These are phyloP conservation scores for Plutella xylostella DNA, from an alignment of 2,888 invertebrate genomes.

Conservation along the genomic window DNA sequence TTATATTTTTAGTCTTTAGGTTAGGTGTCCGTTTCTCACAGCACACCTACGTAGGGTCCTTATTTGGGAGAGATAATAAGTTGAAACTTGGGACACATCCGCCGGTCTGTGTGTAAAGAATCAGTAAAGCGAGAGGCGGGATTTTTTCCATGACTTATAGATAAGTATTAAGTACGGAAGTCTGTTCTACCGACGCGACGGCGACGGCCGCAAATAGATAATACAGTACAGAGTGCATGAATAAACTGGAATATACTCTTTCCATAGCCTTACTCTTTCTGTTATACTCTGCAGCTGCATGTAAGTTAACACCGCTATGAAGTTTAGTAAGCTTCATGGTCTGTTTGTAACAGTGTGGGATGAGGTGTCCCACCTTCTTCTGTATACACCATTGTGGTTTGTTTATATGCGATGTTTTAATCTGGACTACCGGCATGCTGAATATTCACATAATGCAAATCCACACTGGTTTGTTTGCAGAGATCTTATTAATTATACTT, in stretches of 20 bases:
- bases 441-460: slow-evolving; percentile 52
- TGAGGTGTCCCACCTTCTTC: slow-evolving; percentile 44
- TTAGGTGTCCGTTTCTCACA: background rate
- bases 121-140: slow-evolving; percentile 13
- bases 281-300: no score
- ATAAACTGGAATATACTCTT: no score
- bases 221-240: no score
- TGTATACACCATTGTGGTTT: slow-evolving; percentile 27
- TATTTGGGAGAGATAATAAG: slow-evolving; percentile 49
- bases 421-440: slow-evolving; percentile 34
- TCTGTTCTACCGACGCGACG: no score
- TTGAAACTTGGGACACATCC: slow-evolving; percentile 37
- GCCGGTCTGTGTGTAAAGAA: slow-evolving; percentile 40
- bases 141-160: no score
- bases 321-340: no score
- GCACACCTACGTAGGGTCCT: slow-evolving; percentile 26
- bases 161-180: no score
- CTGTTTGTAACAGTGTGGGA: slow-evolving; percentile 27
- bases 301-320: no score
- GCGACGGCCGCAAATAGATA: no score
- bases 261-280: no score
- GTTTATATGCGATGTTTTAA: slow-evolving; percentile 35
- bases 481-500: slow-evolving; percentile 5
- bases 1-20: background rate
- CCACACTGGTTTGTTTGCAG: slow-evolving; percentile 18